These are phyloP conservation scores for Phylloscopus trochiloides DNA, from an alignment of 2,113 vertebrate genomes.

Conservation along the genomic window DNA sequence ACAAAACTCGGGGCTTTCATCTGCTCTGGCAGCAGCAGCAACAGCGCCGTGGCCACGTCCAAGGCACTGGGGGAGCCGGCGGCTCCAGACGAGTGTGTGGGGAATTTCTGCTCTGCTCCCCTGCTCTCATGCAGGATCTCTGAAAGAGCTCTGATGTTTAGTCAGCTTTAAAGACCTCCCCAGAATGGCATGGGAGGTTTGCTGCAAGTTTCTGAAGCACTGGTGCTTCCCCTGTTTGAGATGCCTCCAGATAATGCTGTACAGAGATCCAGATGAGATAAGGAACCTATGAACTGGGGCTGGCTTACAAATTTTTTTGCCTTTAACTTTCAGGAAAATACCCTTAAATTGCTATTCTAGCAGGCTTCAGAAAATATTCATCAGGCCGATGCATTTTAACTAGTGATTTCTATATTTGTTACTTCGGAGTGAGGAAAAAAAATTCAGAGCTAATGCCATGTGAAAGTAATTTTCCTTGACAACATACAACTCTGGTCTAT, in stretches of 20 bases:
- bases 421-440: not conserved
- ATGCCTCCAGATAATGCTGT: not conserved
- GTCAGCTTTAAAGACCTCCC: not conserved
- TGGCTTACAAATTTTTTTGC: not conserved
- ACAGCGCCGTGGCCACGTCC: not conserved
- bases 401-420: not conserved
- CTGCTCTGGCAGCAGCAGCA: not conserved
- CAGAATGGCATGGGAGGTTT: not conserved
- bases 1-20: not conserved
- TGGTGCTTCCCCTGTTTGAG: not conserved
- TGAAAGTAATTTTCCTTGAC: not conserved
- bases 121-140: not conserved
- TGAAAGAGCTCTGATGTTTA: not conserved
- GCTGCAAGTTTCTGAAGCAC: not conserved
- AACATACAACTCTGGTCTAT: not conserved
- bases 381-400: not conserved
- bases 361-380: not conserved
- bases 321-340: not conserved
- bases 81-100: accelerated
- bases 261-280: not conserved
- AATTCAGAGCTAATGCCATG: not conserved
- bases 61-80: accelerated
- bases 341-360: not conserved
- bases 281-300: not conserved
- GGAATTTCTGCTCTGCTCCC: not conserved